These are phyloP conservation scores for Ranitomeya variabilis DNA, from an alignment of 2,113 vertebrate species.

Conservation along the genomic window DNA sequence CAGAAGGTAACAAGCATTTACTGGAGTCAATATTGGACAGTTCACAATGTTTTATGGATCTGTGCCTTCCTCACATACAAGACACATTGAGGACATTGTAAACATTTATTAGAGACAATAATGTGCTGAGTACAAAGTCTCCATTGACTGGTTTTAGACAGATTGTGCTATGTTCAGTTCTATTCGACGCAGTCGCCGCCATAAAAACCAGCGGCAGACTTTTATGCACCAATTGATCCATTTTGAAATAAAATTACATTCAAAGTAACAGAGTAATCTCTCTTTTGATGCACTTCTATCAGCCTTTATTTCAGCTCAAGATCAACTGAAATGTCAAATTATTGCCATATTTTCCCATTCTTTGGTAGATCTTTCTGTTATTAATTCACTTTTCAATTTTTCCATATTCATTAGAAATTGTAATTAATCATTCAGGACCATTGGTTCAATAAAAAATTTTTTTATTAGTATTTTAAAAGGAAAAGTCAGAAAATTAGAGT, in stretches of 20 bases:
- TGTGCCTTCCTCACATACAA: conserved; percentile 39
- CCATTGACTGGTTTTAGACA: conserved; percentile 33
- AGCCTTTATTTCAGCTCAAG: background rate
- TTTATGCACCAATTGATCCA: conserved; percentile 40
- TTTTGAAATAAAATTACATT: conserved; percentile 43
- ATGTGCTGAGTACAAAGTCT: conserved; percentile 30
- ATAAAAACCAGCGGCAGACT: conserved; percentile 34
- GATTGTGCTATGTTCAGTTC: conserved; percentile 13
- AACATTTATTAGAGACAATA: conserved; percentile 49
- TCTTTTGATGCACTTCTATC: background rate
- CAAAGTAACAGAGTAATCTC: background rate
- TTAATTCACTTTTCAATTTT: background rate
- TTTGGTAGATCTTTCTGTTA: background rate
- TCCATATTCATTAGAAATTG: background rate
- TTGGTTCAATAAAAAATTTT: background rate
- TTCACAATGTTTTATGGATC: conserved; percentile 41
- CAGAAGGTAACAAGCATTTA: conserved; percentile 44
- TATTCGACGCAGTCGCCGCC: background rate
- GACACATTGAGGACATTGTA: conserved; percentile 36
- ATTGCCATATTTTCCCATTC: background rate
- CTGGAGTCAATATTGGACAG: conserved; percentile 43
- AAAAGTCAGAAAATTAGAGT: too few species aligned
- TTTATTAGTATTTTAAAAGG: too few species aligned
- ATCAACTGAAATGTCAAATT: background rate
- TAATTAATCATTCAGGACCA: background rate